Percentiles rank a stretch among this genome's conserved stretches.
Evolutionary conservation across 2,113 vertebrate species (phyloP).

Genomic region (Muntiacus muntjak): DNA sequence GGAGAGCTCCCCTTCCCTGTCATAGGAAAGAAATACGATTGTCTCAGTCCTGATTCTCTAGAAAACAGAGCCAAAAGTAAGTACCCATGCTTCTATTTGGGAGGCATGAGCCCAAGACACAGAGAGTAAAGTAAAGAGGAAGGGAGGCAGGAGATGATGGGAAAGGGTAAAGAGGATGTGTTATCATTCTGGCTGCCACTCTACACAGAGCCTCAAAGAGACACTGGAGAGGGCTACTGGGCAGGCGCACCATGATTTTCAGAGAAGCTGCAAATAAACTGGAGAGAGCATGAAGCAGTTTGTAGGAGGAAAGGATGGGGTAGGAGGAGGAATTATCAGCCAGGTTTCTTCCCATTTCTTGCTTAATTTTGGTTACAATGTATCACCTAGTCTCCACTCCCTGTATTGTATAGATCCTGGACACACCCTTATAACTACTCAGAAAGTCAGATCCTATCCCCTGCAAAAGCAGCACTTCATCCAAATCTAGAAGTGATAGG

Average conservation of each 20-base stretch:
- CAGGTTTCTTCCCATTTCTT: not conserved
- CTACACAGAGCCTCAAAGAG: not conserved
- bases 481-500: not conserved
- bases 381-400: not conserved
- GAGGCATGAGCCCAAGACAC: not conserved
- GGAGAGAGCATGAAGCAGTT: not conserved
- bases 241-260: rapidly evolving
- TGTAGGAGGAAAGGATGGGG: not conserved
- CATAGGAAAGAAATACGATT: not conserved
- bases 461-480: not conserved
- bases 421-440: not conserved
- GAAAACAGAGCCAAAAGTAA: not conserved
- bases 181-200: not conserved
- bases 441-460: not conserved
- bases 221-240: not conserved
- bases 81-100: not conserved
- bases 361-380: not conserved
- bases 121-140: not conserved
- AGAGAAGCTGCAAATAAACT: not conserved
- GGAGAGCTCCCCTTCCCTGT: not conserved
- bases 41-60: not conserved
- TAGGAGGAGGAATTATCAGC: not conserved
- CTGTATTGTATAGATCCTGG: not conserved
- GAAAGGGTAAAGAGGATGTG: not conserved
- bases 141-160: not conserved